Evolutionary conservation across 2,113 vertebrate genomes (phyloP), one percentile per base, ranked within the genome.

Genomic region (Tachysurus vachellii): DNA sequence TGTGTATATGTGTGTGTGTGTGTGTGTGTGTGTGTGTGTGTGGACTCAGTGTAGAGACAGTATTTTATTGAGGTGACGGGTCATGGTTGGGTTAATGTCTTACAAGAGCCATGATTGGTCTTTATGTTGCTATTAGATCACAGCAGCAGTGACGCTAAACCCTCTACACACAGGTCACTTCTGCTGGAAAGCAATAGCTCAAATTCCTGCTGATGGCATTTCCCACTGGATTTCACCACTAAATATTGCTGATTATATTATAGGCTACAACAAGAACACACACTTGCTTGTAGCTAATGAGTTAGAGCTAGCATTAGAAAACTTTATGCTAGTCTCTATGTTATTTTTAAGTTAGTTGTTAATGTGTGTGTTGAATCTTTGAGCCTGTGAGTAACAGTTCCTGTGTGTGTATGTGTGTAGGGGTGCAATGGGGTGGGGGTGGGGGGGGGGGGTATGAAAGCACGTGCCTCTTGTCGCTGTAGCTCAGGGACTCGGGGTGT

Each of bases 401-500:
- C 8, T 88, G 83, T 82, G 87, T 80, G 82, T 61, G 71, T 36
- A 23, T 62, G 31, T 66, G 13, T 42, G 21, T 47, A 59, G 64
- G 81, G 50, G 61, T 66, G 61, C 71, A 54, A 36, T 36, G 85
- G 82, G 84, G 59, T 91, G 83, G 14, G 13, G 84, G 64, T 53
- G 83, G 23, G 14, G 16, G 85, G 64, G 47, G 83, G 23, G 59
- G 87, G 44, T 86, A 70, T 47, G 79, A 82, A 88, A 59, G 88
- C 79, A 44, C 89, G 91, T 59, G 28, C 79, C 79, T 61, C 64
- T 31, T 82, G 66, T 88, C 88, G 85, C 31, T 21, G 57, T 84
- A 89, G 91, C 90, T 90, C 50, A 88, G 92, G 91, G 92, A 91
- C 71, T 77, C 80, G 53, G 93, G 93, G 90, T 90, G 93, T 31